These are phyloP conservation scores for Corythucha ciliata DNA, from an alignment of 2,888 invertebrate genomes.

Conservation along the genomic window DNA sequence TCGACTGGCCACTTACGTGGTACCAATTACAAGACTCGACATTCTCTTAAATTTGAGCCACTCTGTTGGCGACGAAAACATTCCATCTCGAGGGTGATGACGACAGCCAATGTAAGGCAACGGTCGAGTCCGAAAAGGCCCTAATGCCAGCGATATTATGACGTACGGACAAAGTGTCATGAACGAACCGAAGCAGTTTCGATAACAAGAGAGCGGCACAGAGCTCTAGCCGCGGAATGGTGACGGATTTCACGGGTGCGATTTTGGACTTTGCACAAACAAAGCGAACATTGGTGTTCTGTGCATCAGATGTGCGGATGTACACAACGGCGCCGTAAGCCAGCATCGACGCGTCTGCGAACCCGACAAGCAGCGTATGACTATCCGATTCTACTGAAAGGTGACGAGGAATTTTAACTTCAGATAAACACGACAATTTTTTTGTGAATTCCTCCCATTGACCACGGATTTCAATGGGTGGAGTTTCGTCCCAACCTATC, in stretches of 20 bases:
- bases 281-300: no score
- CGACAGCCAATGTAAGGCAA: neutral
- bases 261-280: neutral
- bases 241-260: neutral
- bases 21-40: neutral
- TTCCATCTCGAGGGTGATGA: constrained; percentile 3
- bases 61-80: neutral
- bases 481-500: neutral
- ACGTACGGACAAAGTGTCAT: no score
- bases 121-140: neutral
- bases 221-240: no score
- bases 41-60: neutral
- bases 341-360: constrained; percentile 1
- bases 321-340: constrained; percentile 11
- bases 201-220: no score
- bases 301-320: neutral
- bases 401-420: neutral
- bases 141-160: neutral
- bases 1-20: neutral
- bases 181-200: no score
- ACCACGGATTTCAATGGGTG: neutral
- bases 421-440: neutral
- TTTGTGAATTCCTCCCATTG: neutral
- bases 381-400: neutral
- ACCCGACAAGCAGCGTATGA: neutral